Base-by-base conservation (phyloP, 2,797 vertebrate genomes). In the Balearica regulorum region DNA sequence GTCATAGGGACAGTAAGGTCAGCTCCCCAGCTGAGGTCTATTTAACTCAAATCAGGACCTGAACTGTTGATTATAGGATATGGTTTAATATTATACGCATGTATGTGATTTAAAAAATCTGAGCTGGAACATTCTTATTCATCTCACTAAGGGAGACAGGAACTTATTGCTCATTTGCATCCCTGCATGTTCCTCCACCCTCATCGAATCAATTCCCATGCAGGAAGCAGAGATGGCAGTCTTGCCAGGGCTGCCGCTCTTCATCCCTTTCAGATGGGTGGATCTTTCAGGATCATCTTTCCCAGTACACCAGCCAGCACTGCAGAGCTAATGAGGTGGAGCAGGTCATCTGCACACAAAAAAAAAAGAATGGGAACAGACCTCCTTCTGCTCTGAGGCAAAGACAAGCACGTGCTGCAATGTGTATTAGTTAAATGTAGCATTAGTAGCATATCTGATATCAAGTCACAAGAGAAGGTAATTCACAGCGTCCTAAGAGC, bases 181-280 rank as follows among this genome's bases (percentile, higher is more conserved):
- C 78, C 57, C 31, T 64, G 60, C 1, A 1, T 33, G 76, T 48
- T 72, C n/a, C 58, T 43, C n/a, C 51, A 37, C 53, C 60, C 81
- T 26, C 25, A 54, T 13, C 0, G 29, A 77, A 44, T 25, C 5
- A 4, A 31, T 29, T 87, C 29, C 84, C 2, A 1, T 0, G 21
- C 13, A 70, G 83, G 79, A 88, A 82, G 87, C 41, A 21, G 78
- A 76, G 91, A 33, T 4, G 77, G 85, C 54, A 82, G 78, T 92
- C 19, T 66, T 87, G 71, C 87, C 75, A 4, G 1, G 57, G 87
- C 95, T 95, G 93, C 89, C 8, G 2, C 53, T 80, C 75, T 60
- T 62, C 89, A 83, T 93, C 94, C 84, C 78, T 87, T 97, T 85
- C 94, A 94, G 83, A 66, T n/a, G 90, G 90, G 92, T 93, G 62